phyloP scores from a whole-genome alignment of 1,140 invertebrate genomes.

The Drosophila sulfurigaster region DNA sequence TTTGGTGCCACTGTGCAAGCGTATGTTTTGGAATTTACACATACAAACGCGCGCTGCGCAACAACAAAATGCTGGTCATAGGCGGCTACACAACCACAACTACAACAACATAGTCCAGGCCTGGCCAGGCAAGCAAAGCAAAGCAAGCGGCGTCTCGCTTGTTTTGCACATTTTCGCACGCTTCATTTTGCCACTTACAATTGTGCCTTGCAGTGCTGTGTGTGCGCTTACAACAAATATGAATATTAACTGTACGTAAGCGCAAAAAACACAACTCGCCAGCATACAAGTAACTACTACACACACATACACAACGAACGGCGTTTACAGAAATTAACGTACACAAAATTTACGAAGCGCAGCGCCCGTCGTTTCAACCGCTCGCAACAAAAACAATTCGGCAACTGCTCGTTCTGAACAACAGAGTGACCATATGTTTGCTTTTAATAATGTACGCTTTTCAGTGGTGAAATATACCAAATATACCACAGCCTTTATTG shows the following conservation, averaged over 20 bases:
- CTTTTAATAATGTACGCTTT: not conserved
- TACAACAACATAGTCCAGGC: constrained; percentile 14
- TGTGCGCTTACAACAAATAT: constrained; percentile 21
- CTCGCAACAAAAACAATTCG: constrained; percentile 48
- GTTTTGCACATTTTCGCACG: constrained; percentile 55
- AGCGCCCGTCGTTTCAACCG: constrained; percentile 35
- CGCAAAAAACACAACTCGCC: constrained; percentile 35
- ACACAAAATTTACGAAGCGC: constrained; percentile 34
- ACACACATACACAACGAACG: constrained; percentile 29
- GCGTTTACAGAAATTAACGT: constrained; percentile 45
- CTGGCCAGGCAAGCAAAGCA: constrained; percentile 2
- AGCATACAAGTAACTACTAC: constrained; percentile 38
- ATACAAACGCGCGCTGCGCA: constrained; percentile 52
- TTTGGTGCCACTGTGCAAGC: constrained; percentile 71
- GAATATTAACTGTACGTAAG: constrained; percentile 67
- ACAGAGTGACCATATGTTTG: not conserved
- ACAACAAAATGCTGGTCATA: constrained; percentile 75
- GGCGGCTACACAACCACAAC: constrained; percentile 57
- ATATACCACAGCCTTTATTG: not conserved
- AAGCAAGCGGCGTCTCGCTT: constrained; percentile 30
- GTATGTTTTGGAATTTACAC: constrained; percentile 78
- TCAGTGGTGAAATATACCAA: not conserved
- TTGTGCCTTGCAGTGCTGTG: constrained; percentile 30
- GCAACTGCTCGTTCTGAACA: constrained; percentile 38
- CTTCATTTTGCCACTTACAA: constrained; percentile 41